Base-by-base conservation (phyloP, 2,888 invertebrate species). In the Pseudoips prasinana region DNA sequence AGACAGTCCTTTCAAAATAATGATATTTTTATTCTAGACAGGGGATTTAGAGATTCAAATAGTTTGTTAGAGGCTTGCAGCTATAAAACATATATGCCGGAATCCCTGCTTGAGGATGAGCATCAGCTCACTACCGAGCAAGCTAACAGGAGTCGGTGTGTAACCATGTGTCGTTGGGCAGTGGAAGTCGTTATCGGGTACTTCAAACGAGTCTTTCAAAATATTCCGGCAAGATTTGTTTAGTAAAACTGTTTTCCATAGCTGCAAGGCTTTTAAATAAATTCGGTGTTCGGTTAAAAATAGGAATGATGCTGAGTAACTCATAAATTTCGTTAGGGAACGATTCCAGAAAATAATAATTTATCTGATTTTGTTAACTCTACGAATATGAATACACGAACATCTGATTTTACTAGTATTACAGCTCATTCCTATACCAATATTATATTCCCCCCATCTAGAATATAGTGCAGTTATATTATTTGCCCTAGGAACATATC, bases 1-100 rank as follows among this genome's bases (percentile, higher is more conserved):
- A 35, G 35, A 10, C 22, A 7, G 24, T 32, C 28, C 24, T 31
- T 40, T 7, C 22, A 25, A 35, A 25, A 25, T 9, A 35, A 46
- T 39, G 29, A 39, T 33, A 27, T 48, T 22, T 31, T 39, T 33
- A 22, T 34, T 8, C 22, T 38, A 5, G 35, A 38, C 20, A 38
- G 28, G 23, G 37, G 37, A 0, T 38, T 38, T 19, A 9, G 38
- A 0, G 36, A 39, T 25, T 20, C 20, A 0, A 39, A 36, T 22
- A 22, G 25, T 8, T 17, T 26, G 18, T n/a, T 35, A 1, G 38
- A 35, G 25, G 17, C 19, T 11, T 35, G 29, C 1, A 17, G 25
- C 10, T 39, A 37, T 0, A 18, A 9, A 11, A 8, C 24, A 30
- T 31, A 28, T 1, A 31, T 36, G 27, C 39, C 31, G 14, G 31